Conservation (phyloP, 2,888 invertebrate genomes). For the Dione vanillae region DNA sequence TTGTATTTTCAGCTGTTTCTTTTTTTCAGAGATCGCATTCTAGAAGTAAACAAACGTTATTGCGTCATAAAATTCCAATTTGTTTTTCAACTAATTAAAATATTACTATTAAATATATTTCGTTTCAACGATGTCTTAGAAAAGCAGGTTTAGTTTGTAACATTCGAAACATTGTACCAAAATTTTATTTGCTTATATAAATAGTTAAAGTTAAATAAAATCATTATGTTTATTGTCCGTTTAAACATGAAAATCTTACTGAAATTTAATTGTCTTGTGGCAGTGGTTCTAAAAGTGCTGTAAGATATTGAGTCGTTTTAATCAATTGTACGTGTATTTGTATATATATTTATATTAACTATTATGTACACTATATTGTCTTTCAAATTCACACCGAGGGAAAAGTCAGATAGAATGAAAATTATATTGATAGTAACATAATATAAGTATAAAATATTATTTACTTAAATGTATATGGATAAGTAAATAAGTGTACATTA, state of each 20-base stretch:
- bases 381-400: background rate
- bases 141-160: too few relatives aligned
- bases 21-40: background rate
- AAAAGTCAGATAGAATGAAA: background rate
- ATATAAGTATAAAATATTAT: background rate
- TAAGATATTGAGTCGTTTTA: background rate
- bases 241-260: too few relatives aligned
- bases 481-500: slow-evolving; percentile 14
- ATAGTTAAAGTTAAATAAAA: too few relatives aligned
- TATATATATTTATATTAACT: background rate
- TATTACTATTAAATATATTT: too few relatives aligned
- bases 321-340: background rate
- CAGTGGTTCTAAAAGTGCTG: background rate
- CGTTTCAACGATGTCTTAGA: too few relatives aligned
- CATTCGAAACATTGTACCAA: too few relatives aligned
- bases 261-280: background rate
- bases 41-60: too few relatives aligned
- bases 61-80: too few relatives aligned
- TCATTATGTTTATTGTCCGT: too few relatives aligned
- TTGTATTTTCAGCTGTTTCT: background rate
- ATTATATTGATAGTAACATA: background rate
- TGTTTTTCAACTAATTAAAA: too few relatives aligned
- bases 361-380: background rate
- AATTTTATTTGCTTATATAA: too few relatives aligned
- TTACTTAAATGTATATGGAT: background rate